These are phyloP conservation scores for Balearica regulorum DNA, from an alignment of 2,797 vertebrate genomes.

Conservation along the genomic window DNA sequence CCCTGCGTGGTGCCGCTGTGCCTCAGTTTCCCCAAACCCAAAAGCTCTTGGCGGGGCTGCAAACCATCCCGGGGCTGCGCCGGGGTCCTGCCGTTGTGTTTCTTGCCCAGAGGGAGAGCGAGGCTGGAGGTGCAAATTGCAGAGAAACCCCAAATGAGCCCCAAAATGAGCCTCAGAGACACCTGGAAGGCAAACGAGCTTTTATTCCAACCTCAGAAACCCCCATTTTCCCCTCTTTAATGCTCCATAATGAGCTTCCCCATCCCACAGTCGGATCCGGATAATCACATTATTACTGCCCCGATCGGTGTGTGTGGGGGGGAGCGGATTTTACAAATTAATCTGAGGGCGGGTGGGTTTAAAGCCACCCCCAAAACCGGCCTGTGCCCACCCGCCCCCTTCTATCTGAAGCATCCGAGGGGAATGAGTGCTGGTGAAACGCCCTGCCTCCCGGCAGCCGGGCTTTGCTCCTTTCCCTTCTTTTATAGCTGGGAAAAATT, in stretches of 20 bases:
- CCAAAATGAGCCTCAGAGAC: not conserved
- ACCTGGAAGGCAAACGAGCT: not conserved
- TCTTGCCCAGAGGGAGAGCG: fast-evolving
- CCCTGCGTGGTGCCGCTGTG: not conserved
- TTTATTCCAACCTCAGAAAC: not conserved
- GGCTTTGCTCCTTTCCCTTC: not conserved
- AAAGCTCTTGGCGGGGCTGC: not conserved
- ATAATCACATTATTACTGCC: conserved; percentile 26
- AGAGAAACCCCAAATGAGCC: not conserved
- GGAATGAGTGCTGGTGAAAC: not conserved
- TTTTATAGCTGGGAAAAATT: not conserved
- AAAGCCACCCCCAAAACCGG: not conserved
- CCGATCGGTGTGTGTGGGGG: not conserved
- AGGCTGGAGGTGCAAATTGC: not conserved
- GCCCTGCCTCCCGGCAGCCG: not conserved
- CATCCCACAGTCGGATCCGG: not conserved
- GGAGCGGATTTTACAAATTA: not conserved
- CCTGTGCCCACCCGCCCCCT: not conserved
- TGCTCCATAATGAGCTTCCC: not conserved
- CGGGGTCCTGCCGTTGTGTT: too few species aligned
- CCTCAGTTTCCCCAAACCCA: not conserved
- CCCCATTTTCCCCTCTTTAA: not conserved
- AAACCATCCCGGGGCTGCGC: not conserved
- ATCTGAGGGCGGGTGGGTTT: not conserved
- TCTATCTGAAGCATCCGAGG: fast-evolving